Percentiles rank a stretch among this genome's conserved stretches.
phyloP scores from a whole-genome alignment of 2,888 invertebrate species.

The Melipona bicolor region DNA sequence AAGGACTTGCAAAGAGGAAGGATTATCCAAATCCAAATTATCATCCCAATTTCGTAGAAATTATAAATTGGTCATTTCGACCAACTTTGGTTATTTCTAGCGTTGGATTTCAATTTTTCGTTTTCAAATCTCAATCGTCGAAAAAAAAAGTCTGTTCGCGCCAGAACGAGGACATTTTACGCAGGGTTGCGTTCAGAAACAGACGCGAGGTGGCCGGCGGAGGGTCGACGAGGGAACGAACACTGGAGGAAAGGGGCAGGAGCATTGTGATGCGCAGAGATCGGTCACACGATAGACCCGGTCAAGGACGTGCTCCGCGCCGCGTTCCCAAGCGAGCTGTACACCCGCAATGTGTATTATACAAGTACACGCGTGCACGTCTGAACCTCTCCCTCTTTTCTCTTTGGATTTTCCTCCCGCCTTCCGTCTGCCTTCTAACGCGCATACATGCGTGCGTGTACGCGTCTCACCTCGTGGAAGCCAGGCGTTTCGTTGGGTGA shows the following conservation, averaged over 20 bases:
- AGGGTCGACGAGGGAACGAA: slow-evolving; percentile 61
- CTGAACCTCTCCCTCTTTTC: slow-evolving; percentile 23
- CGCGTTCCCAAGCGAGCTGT: slow-evolving; percentile 79
- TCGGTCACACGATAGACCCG: slow-evolving; percentile 84
- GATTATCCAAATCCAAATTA: too few species aligned
- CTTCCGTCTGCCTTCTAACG: slow-evolving; percentile 2
- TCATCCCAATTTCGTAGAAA: too few species aligned
- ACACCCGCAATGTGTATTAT: slow-evolving; percentile 34
- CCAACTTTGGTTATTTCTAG: too few species aligned
- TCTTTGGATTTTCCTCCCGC: slow-evolving; percentile 18
- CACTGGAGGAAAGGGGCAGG: slow-evolving; percentile 69
- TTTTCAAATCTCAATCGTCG: neutral
- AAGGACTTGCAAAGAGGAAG: too few species aligned
- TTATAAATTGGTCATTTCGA: too few species aligned
- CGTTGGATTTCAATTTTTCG: too few species aligned
- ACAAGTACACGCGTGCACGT: slow-evolving; percentile 36
- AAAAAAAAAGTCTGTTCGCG: too few species aligned
- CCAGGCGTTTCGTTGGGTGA: neutral
- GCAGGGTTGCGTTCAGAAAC: slow-evolving; percentile 64
- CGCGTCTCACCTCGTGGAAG: slow-evolving; percentile 20
- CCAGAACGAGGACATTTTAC: neutral
- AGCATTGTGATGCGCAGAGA: slow-evolving; percentile 82
- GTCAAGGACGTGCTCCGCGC: slow-evolving; percentile 82
- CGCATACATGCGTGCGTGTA: neutral
- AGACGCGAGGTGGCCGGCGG: slow-evolving; percentile 61